Evolutionary conservation across 1,140 invertebrate genomes (phyloP).

Genomic region (Orussus abietinus): DNA sequence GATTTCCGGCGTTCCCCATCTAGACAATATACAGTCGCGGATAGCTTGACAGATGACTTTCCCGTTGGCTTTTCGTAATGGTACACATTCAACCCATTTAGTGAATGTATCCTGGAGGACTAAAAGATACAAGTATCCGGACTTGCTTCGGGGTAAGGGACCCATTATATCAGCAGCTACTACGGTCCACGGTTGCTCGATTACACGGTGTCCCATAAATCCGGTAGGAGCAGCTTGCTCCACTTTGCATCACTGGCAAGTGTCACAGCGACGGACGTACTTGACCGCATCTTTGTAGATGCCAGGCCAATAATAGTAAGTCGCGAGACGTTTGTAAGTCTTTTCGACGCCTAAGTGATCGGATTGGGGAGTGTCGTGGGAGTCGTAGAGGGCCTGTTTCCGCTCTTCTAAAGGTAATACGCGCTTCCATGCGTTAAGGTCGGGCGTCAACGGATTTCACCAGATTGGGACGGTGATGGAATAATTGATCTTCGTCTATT

Average conservation of each 20-base stretch:
- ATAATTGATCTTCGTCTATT: neutral
- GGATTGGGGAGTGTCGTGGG: constrained; percentile 12
- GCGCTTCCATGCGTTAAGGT: constrained; percentile 18
- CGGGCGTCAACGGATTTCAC: neutral
- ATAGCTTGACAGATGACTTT: constrained; percentile 3
- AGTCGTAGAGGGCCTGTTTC: constrained; percentile 10
- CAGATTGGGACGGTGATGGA: constrained; percentile 5
- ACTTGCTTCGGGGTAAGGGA: constrained; percentile 29
- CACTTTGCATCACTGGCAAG: constrained; percentile 25
- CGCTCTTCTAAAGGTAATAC: constrained; percentile 16
- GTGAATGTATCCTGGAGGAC: constrained; percentile 36
- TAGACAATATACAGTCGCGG: constrained; percentile 2
- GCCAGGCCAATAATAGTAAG: constrained; percentile 13
- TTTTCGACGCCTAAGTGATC: constrained; percentile 26
- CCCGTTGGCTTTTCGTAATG: constrained; percentile 8
- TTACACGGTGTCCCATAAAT: constrained; percentile 22
- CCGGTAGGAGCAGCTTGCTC: constrained; percentile 21
- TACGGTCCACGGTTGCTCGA: constrained; percentile 23
- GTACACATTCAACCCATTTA: constrained; percentile 25
- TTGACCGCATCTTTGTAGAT: constrained; percentile 7
- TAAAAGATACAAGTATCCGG: constrained; percentile 31
- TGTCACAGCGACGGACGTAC: constrained; percentile 16
- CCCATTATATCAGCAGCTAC: constrained; percentile 33
- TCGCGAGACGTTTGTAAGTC: constrained; percentile 10
- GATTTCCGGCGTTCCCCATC: constrained; percentile 8